Evolutionary conservation across 23 tunicate genomes (phyloP).

Genomic region (Ascidia mentula): DNA sequence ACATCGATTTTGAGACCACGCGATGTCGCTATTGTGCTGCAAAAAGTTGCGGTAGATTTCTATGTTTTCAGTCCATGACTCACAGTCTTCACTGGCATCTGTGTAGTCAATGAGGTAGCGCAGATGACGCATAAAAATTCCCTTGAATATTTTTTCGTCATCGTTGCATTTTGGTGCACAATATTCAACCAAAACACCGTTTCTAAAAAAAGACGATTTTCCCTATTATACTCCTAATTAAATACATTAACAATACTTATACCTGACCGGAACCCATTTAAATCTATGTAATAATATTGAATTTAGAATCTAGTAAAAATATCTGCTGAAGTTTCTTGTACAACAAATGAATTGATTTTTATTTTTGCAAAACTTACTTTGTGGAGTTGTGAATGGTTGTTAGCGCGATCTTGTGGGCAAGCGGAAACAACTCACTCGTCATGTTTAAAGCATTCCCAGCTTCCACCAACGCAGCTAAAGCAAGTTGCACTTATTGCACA

Average conservation of each 20-base stretch:
- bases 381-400: constrained; percentile 53
- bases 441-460: constrained; percentile 54
- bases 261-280: no score
- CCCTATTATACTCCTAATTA: no score
- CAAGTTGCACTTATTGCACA: no score
- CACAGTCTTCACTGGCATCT: not conserved
- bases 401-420: constrained; percentile 70
- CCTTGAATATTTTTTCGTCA: constrained; percentile 83
- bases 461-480: constrained; percentile 81
- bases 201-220: no score
- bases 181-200: constrained; percentile 76
- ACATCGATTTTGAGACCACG: constrained; percentile 68
- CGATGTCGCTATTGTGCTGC: constrained; percentile 73
- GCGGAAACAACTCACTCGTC: constrained; percentile 30
- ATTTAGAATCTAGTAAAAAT: no score
- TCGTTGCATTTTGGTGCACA: constrained; percentile 82
- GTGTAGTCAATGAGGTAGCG: constrained; percentile 71
- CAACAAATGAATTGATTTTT: no score
- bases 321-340: no score
- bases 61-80: constrained; percentile 24
- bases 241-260: no score
- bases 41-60: constrained; percentile 29
- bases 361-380: constrained; percentile 51
- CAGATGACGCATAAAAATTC: constrained; percentile 74
- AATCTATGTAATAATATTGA: no score